Evolutionary conservation across 1,140 invertebrate genomes (phyloP).

Genomic region (Lysiphlebus fabarum): DNA sequence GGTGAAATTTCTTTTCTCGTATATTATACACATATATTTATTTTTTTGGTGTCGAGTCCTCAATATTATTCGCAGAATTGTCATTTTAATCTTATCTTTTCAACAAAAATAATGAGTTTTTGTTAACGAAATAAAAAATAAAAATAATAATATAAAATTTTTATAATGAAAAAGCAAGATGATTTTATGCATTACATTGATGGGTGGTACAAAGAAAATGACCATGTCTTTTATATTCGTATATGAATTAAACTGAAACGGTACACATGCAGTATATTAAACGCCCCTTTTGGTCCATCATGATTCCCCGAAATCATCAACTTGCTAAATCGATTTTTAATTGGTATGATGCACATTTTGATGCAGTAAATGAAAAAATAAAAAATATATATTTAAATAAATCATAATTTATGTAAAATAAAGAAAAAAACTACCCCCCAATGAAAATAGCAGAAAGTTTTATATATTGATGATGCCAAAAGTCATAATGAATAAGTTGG

Average conservation of each 20-base stretch:
- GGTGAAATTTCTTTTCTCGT: conserved; percentile 15
- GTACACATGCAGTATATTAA: no score
- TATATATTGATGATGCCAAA: background rate
- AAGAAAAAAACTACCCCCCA: background rate
- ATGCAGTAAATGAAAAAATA: no score
- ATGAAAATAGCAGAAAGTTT: background rate
- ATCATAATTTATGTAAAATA: background rate
- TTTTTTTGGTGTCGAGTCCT: conserved; percentile 21
- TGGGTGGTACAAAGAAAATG: background rate
- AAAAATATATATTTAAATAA: no score
- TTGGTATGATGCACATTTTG: no score
- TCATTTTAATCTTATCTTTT: no score
- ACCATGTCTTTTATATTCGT: background rate
- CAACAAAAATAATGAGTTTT: background rate
- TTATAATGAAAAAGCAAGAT: background rate
- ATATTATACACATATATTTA: no score
- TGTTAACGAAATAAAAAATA: background rate
- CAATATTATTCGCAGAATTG: background rate
- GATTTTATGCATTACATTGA: background rate
- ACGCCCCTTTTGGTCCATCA: no score
- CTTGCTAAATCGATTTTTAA: no score
- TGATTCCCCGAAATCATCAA: no score
- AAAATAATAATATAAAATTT: background rate
- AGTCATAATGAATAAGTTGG: conserved; percentile 33
- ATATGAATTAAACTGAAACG: background rate